These are phyloP conservation scores for Melieria crassipennis DNA, from an alignment of 2,888 invertebrate genomes.

Conservation along the genomic window DNA sequence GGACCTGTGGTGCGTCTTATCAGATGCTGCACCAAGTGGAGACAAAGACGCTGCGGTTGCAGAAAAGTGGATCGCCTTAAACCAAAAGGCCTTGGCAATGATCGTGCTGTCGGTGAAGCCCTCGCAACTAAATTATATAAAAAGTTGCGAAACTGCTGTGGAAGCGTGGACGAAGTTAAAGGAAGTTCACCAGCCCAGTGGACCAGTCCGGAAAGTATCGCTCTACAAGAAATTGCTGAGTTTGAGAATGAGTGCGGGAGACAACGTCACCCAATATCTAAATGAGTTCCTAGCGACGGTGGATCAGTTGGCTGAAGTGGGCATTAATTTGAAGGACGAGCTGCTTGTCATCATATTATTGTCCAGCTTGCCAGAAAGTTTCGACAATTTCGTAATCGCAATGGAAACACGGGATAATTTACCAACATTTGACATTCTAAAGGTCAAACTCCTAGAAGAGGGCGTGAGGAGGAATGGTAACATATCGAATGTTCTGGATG, in stretches of 20 bases:
- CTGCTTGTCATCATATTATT: constrained; percentile 28
- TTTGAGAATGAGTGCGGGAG: constrained; percentile 32
- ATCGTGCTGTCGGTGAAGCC: background rate
- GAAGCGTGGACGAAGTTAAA: constrained; percentile 34
- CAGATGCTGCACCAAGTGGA: too few relatives aligned
- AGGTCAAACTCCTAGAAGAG: constrained; percentile 14
- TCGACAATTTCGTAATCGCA: constrained; percentile 27
- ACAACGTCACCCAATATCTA: constrained; percentile 30
- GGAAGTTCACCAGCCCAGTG: constrained; percentile 36
- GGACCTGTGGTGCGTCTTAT: too few relatives aligned
- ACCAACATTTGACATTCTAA: constrained; percentile 15
- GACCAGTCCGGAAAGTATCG: constrained; percentile 37
- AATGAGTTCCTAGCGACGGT: constrained; percentile 31
- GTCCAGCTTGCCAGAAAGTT: constrained; percentile 23
- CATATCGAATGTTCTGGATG: background rate
- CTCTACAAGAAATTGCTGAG: constrained; percentile 39
- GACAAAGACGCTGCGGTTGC: too few relatives aligned
- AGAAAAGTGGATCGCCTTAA: too few relatives aligned
- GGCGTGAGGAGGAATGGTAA: background rate
- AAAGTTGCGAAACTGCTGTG: constrained; percentile 33
- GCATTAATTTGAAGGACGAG: constrained; percentile 29
- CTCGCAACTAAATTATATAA: constrained; percentile 33
- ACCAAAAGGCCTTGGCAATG: too few relatives aligned
- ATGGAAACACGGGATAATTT: constrained; percentile 28
- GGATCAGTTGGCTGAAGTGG: constrained; percentile 31